Evolutionary conservation across 2,113 vertebrate genomes (phyloP).

Genomic region (Chrysochloris asiatica): DNA sequence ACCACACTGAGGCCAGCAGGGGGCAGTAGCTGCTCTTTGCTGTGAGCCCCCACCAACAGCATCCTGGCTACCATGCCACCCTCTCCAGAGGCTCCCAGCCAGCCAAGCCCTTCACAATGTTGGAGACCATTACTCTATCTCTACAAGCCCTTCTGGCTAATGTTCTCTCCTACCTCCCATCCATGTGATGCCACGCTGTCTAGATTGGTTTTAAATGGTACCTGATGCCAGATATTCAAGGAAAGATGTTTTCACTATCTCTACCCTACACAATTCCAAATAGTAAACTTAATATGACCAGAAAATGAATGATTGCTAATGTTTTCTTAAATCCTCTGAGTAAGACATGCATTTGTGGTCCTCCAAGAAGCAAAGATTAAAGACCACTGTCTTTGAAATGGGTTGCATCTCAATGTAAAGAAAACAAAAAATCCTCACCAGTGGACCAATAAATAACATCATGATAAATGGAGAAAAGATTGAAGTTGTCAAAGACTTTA

Average conservation of each 20-base stretch:
- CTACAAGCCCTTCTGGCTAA: background rate
- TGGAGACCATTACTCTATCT: background rate
- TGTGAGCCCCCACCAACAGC: background rate
- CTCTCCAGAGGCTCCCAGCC: background rate
- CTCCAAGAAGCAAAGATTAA: rapidly evolving
- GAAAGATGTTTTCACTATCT: too few species aligned
- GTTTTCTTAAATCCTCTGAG: background rate
- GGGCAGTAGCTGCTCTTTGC: background rate
- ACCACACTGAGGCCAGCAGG: background rate
- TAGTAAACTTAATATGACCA: background rate
- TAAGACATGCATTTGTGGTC: background rate
- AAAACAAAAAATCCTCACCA: too few species aligned
- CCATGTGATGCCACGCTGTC: background rate
- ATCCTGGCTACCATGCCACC: rapidly evolving
- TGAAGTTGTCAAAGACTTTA: too few species aligned
- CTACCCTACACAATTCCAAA: background rate
- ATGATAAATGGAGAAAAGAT: too few species aligned
- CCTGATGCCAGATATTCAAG: background rate
- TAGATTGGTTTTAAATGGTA: background rate
- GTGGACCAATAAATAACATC: too few species aligned
- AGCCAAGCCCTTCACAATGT: too few species aligned
- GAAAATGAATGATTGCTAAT: background rate
- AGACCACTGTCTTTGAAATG: too few species aligned
- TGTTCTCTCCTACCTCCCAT: too few species aligned
- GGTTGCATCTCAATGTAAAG: too few species aligned